phyloP scores from a whole-genome alignment of 1,140 invertebrate genomes.

The Drosophila murphyi region DNA sequence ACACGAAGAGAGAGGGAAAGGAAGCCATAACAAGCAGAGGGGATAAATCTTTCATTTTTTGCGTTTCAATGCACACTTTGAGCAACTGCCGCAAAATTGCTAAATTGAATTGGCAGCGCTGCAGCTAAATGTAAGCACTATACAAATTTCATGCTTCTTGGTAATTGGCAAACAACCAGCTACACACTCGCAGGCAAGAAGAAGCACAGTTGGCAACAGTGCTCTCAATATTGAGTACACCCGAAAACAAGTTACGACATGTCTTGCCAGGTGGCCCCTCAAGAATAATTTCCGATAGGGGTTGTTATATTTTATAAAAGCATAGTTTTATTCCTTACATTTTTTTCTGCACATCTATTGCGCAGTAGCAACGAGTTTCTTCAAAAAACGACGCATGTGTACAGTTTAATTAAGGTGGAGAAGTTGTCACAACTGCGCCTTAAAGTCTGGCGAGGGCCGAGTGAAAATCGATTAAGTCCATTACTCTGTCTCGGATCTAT shows the following conservation, averaged over 20 bases:
- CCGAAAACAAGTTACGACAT: constrained; percentile 59
- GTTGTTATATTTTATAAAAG: constrained; percentile 37
- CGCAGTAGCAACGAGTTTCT: constrained; percentile 63
- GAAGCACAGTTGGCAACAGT: constrained; percentile 51
- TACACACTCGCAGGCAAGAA: constrained; percentile 17
- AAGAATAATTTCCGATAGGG: constrained; percentile 25
- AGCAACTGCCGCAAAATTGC: constrained; percentile 66
- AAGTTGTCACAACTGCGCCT: constrained; percentile 53
- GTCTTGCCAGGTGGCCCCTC: constrained; percentile 58
- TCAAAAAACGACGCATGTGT: constrained; percentile 20
- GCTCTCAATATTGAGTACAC: constrained; percentile 17
- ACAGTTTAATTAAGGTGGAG: constrained; percentile 49
- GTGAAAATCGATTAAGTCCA: constrained; percentile 31
- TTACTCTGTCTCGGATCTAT: constrained; percentile 1
- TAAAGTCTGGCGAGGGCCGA: constrained; percentile 25
- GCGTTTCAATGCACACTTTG: constrained; percentile 77
- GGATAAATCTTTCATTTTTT: constrained; percentile 77
- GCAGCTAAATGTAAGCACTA: constrained; percentile 25
- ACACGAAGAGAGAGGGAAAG: constrained; percentile 9
- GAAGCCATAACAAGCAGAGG: not conserved
- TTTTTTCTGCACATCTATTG: constrained; percentile 38
- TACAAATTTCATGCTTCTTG: constrained; percentile 76
- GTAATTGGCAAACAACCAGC: constrained; percentile 70
- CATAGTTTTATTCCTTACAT: not conserved
- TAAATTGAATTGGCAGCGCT: constrained; percentile 64